Evolutionary conservation across 2,797 vertebrate genomes (phyloP), one percentile per base, ranked within the genome.

Genomic region (Ambastaia sidthimunki): DNA sequence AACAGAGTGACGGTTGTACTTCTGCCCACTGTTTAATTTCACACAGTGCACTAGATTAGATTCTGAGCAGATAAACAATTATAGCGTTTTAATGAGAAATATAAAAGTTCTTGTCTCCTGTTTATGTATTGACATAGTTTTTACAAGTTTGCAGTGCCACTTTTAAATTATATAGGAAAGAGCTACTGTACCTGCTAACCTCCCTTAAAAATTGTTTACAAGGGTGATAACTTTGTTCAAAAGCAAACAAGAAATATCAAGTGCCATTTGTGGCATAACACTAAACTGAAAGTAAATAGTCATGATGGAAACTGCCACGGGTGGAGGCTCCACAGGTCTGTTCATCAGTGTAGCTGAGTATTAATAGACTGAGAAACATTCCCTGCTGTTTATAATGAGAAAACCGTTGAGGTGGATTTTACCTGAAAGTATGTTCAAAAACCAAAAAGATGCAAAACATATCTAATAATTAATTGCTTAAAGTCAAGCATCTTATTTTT

Each of bases 331-430:
- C 15, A 67, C 44, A 60, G 63, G 75, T 37, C 47, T 69, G 74
- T 73, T 60, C 67, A 72, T 54, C 41, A 67, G n/a, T 7, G 13
- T 48, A n/a, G 54, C 18, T 60, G 19, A 15, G 44, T 54, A 73
- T 68, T 78, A 54, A 73, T 59, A 52, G 21, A 23, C 34, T 60
- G 41, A 52, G 52, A 66, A 67, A 74, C 37, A 63, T 55, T 25
- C 31, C 71, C 63, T 69, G 70, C 74, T 82, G 75, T 41, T 74
- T 59, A 34, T 69, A 69, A 74, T 50, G 31, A 65, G 60, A 6
- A 67, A 67, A 73, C 66, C 68, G 37, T 37, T 78, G 54, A 69
- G 28, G 52, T 69, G 70, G 28, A 55, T 70, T 82, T 63, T 28
- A 78, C 41, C 34, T 48, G 12, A 31, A 74, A 54, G 23, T 31